Conservation (phyloP, 2,888 invertebrate species). For the Drosophila maculinotata region DNA sequence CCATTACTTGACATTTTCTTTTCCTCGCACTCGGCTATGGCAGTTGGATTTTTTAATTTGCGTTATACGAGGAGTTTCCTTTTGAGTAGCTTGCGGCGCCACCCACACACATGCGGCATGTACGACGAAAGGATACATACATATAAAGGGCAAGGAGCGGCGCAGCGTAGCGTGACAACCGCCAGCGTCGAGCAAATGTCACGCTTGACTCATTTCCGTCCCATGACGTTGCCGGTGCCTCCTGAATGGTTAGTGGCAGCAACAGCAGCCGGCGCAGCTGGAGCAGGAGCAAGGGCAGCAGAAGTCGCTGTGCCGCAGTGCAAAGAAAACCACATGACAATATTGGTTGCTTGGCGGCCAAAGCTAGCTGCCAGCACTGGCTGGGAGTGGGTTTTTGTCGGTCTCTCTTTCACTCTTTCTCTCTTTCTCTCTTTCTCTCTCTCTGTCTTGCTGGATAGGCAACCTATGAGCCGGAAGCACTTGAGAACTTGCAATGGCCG, state of each 20-base stretch:
- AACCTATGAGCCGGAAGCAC: constrained; percentile 80
- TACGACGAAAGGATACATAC: constrained; percentile 62
- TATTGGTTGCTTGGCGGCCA: constrained; percentile 72
- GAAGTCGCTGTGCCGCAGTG: constrained; percentile 38
- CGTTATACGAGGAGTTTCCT: constrained; percentile 81
- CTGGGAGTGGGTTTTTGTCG: constrained; percentile 10
- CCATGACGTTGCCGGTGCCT: constrained; percentile 70
- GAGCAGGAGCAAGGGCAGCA: constrained; percentile 34
- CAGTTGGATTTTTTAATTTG: constrained; percentile 79
- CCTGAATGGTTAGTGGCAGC: constrained; percentile 70
- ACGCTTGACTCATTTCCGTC: constrained; percentile 81
- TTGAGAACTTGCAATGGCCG: constrained; percentile 80
- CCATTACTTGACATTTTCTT: constrained; percentile 71
- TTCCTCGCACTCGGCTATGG: constrained; percentile 59
- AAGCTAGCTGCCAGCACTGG: constrained; percentile 18
- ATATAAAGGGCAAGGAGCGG: constrained; percentile 60
- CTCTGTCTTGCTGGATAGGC: constrained; percentile 49
- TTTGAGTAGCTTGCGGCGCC: constrained; percentile 70
- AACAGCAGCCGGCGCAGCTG: constrained; percentile 35
- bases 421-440: constrained; percentile 12
- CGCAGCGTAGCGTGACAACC: constrained; percentile 69
- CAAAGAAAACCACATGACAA: constrained; percentile 80
- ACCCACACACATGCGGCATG: constrained; percentile 20
- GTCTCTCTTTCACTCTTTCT: background rate
- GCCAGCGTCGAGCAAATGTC: constrained; percentile 75